Evolutionary conservation across 2,888 invertebrate species (phyloP), one percentile per base, ranked within the genome.

Genomic region (Dicyrtomina minuta): DNA sequence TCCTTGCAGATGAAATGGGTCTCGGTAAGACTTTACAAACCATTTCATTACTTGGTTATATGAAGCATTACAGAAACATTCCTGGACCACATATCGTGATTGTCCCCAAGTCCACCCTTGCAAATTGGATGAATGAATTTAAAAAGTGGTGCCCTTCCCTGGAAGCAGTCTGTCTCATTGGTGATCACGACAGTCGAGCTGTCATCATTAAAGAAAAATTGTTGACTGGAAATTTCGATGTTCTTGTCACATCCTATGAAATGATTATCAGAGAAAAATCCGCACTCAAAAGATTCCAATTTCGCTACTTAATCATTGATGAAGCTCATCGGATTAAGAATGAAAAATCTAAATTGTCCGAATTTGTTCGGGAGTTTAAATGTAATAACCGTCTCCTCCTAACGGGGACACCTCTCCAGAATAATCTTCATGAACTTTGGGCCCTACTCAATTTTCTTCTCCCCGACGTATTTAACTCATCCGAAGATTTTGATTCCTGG

Each of bases 241-340:
- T 96, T 0, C 94, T 96, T 80, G 91, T 99, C 15, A 98, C 99
- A 0, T 98, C 98, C 0, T 99, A 98, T 79, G 98, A 99, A 85
- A 98, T 98, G 96, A 93, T 96, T 62, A 94, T 99, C 72, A 89
- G 93, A 78, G 97, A 98, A 82, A 94, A 94, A 83, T 90, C 94
- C 0, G 94, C 95, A 0, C 93, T 99, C 81, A 97, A 97, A 82
- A 98, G 98, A 82, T 96, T 98, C 81, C 95, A 92, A 79, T 99
- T 98, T 98, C 87, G 96, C 8, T 99, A 99, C 82, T 90, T 99
- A 89, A 93, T 98, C 15, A 99, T 99, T 78, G 99, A 99, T 81
- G 99, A 99, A 83, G 99, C 99, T 22, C 99, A 99, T 84, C 88
- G 99, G 70, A 98, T 99, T 78, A 99, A 99, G 83, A 99, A 99